phyloP scores from a whole-genome alignment of 2,888 invertebrate species.

The Tetragonula carbonaria region DNA sequence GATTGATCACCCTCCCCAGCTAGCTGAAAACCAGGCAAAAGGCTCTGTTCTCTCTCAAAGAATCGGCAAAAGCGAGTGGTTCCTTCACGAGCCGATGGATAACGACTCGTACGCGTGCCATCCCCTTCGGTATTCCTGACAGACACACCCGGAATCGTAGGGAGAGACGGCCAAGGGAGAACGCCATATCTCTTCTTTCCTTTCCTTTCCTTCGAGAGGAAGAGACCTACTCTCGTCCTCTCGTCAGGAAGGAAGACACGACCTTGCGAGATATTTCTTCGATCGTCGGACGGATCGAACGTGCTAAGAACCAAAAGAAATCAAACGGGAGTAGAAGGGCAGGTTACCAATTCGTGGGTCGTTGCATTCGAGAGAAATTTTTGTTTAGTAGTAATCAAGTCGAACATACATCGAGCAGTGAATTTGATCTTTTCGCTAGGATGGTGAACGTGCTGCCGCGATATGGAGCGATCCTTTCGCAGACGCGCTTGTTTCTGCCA shows the following conservation, averaged over 20 bases:
- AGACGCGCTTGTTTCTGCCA: too few relatives aligned
- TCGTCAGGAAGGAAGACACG: not conserved
- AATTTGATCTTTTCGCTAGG: too few relatives aligned
- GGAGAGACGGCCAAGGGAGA: not conserved
- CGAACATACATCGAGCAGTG: too few relatives aligned
- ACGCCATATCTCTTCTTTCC: not conserved
- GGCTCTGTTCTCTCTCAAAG: conserved; percentile 43
- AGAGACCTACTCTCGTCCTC: not conserved
- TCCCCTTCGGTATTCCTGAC: conserved; percentile 67
- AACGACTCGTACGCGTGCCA: conserved; percentile 80
- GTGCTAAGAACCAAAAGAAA: not conserved
- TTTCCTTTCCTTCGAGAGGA: not conserved
- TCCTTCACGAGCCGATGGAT: conserved; percentile 67
- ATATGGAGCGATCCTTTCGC: too few relatives aligned
- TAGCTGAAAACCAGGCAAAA: not conserved
- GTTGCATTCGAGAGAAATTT: too few relatives aligned
- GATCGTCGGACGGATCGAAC: conserved; percentile 26
- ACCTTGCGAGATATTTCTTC: conserved; percentile 43
- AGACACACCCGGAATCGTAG: conserved; percentile 38
- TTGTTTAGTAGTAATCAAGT: not conserved
- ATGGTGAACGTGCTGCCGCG: too few relatives aligned
- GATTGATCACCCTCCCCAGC: conserved; percentile 76
- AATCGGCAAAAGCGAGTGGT: conserved; percentile 44
- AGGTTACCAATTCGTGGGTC: not conserved
- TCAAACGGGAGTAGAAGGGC: not conserved